Conservation (phyloP, 2,113 vertebrate genomes). For the Corynorhinus townsendii region DNA sequence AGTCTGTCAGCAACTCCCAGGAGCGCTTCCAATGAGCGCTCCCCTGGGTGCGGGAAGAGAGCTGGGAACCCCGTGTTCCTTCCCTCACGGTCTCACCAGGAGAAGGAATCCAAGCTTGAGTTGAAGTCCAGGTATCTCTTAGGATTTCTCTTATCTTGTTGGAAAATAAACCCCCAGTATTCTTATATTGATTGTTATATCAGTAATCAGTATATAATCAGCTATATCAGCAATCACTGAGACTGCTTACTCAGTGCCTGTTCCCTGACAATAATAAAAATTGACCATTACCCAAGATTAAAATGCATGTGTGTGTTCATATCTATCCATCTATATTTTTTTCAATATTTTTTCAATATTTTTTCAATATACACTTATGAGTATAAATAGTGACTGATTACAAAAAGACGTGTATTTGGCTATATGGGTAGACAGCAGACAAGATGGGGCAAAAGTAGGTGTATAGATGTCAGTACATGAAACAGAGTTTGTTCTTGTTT, state of each 20-base stretch:
- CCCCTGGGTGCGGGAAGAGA: fast-evolving
- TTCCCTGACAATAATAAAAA: background rate
- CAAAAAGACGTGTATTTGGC: background rate
- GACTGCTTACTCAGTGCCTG: background rate
- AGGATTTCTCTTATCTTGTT: background rate
- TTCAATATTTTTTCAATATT: too few relatives aligned
- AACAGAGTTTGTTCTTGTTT: too few relatives aligned
- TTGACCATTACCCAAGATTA: background rate
- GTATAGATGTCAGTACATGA: too few relatives aligned
- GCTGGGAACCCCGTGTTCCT: background rate
- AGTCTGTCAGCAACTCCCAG: background rate
- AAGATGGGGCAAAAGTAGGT: too few relatives aligned
- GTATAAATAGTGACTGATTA: background rate
- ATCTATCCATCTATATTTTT: background rate
- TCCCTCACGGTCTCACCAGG: background rate
- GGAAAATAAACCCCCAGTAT: background rate
- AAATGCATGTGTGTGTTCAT: background rate
- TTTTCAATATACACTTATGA: too few relatives aligned
- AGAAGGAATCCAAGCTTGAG: background rate
- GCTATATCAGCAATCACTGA: background rate
- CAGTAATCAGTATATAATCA: background rate
- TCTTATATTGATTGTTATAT: background rate
- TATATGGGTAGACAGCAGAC: background rate
- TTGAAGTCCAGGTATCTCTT: background rate
- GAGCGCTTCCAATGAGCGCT: too few relatives aligned